Evolutionary conservation across 2,797 vertebrate species (phyloP), one percentile per base, ranked within the genome.

Genomic region (Limnodromus scolopaceus): DNA sequence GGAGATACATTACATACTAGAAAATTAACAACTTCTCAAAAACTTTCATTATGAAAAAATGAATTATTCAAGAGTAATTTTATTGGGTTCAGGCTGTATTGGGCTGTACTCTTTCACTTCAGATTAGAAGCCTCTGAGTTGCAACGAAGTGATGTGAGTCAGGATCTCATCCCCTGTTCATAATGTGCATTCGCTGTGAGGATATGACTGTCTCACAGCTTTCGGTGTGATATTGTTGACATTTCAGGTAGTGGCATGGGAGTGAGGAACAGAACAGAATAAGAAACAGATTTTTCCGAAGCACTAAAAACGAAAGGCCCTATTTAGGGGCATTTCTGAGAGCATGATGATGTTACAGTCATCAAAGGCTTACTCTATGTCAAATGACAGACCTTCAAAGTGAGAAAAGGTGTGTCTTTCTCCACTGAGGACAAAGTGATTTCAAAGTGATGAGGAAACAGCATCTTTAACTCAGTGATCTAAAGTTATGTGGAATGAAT

Each of bases 11-110:
- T 91, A 28, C 57, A 65, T 65, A 16, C 18, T 48, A 54, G 70
- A 77, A 93, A 95, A 76, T 45, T n/a, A 87, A 83, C 58, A 89
- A 53, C 19, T 36, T 89, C 60, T 81, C 57, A 55, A n/a, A 93
- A 85, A n/a, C 16, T 85, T 92, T 75, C 32, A 54, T 85, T 91
- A 83, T 84, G 95, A 93, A 78, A 85, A 94, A 96, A 89, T 95
- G 36, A 92, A 95, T 97, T 93, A 94, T 97, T 92, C 71, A 92
- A 32, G 55, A 68, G 46, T 54, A 66, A 91, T 92, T 92, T 87
- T 78, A 82, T 83, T 48, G 39, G 17, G 13, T 92, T 76, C 53
- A 54, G 71, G 30, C 13, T 80, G 54, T 58, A 38, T 20, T 63
- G 36, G 61, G 22, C 43, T 87, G 9, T 75, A 39, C 6, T 79